Evolutionary conservation across 2,888 invertebrate species (phyloP), one percentile per base, ranked within the genome.

Genomic region (Cryptocheilus praepositus): DNA sequence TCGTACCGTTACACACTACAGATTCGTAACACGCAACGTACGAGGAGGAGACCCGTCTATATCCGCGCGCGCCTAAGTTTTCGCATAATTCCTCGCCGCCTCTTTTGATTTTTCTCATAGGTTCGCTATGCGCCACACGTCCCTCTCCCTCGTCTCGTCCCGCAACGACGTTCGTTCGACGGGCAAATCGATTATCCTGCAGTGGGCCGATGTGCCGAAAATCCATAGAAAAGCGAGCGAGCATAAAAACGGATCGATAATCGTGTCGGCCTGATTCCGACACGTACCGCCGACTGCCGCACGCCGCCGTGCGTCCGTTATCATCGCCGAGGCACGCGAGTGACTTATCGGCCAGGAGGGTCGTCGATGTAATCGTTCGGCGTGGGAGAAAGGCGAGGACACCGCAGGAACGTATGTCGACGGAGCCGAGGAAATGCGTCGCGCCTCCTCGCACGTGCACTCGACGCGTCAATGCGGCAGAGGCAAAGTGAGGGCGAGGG

Each of bases 401-500:
- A 21, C 18, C 16, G 43, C 28, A 43, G 19, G 19, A 19, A 15
- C 28, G 36, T 18, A 11, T 56, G 19, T 3, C 43, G 19, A 36
- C 1, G 43, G 15, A 56, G 4, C 63, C 59, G 43, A 44, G 45
- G 52, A 73, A 73, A 67, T 53, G 66, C 76, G 67, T 73, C 75
- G 73, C 44, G 62, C 65, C 55, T 60, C 58, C 55, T 69, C 66
- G 73, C 74, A 77, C 74, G 76, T 79, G 78, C 75, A 72, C 73
- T 74, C 76, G 77, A 73, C 77, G 82, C 81, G 81, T 79, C 82
- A 77, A 75, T 77, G 73, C 76, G 77, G 77, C 73, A 68, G 11
- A 76, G 64, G 67, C 61, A 66, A 67, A 67, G 64, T 46, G 67
- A 44, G 49, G 43, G 51, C 22, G 55, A 54, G 57, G 66, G 64